Base-by-base conservation (phyloP, 35 echinoderm and acorn worm species). In the Ptychodera flava region DNA sequence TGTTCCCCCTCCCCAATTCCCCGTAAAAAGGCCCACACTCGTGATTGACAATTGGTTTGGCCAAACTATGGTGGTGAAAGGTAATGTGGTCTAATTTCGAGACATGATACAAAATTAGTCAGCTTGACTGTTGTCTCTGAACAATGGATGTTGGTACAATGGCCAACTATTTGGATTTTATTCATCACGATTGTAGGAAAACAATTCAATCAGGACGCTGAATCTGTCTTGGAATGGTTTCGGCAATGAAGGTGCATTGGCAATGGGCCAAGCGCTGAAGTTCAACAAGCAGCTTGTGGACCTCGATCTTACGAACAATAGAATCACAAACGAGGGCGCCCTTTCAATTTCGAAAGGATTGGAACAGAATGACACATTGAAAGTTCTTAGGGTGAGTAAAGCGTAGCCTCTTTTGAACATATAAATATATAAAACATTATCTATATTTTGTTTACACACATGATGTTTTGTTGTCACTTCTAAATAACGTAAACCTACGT, bases 181-280 rank as follows among this genome's bases (percentile, higher is more conserved):
- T n/a, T n/a, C n/a, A n/a, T n/a, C n/a, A n/a, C n/a, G n/a, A n/a
- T n/a, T n/a, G n/a, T 87, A 98, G 96, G 96, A 99, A 89, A 99
- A 99, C 76, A 82, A 94, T 87, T 92, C 90, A 53, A 88, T 99
- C 35, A 99, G 92, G 86, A 77, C 85, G 14, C 78, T 99, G 31
- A 75, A 97, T 80, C 38, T 99, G 32, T 99, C 96, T 12, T 99
- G 96, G 96, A 99, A 99, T 91, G 96, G 96, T 30, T 91, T 99
- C 35, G 96, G 87, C 0, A 93, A 99, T 89, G 96, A 99, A 36
- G 96, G 96, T 37, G 87, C 96, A 34, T 80, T 99, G 36, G 96
- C 96, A 36, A 99, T 99, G 96, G 96, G 92, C 10, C 92, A 99
- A 85, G 85, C 92, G 2, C 88, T 99, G 32, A 94, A 99, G 79